Conservation (phyloP, 2,113 vertebrate species). For the Eurystomus gularis region DNA sequence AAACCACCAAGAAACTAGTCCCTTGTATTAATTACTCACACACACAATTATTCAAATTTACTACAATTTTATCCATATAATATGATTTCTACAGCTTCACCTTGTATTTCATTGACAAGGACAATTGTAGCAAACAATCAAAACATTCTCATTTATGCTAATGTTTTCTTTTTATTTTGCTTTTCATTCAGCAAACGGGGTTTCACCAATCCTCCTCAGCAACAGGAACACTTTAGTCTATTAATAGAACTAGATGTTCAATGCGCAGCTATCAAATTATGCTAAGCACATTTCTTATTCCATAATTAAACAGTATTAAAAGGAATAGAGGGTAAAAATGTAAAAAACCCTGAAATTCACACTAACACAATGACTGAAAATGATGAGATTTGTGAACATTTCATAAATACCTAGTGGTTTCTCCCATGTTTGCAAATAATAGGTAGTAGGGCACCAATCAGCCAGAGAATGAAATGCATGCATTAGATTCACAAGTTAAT, state of each 20-base stretch:
- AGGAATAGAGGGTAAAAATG: background rate
- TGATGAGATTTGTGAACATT: background rate
- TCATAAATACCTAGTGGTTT: background rate
- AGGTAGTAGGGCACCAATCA: background rate
- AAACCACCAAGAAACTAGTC: background rate
- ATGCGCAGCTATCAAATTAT: background rate
- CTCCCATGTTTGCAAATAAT: background rate
- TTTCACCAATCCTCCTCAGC: slow-evolving; percentile 18
- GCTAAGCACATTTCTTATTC: background rate
- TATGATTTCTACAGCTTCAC: slow-evolving; percentile 1
- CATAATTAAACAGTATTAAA: background rate
- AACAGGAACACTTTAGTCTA: slow-evolving; percentile 1
- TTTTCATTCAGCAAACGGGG: slow-evolving; percentile 15
- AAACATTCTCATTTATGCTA: background rate
- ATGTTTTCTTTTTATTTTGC: background rate
- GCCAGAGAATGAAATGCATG: background rate
- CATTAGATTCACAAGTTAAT: background rate
- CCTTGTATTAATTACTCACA: background rate
- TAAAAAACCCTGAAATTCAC: background rate
- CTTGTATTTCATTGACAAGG: background rate
- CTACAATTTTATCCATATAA: background rate
- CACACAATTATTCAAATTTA: background rate
- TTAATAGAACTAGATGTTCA: slow-evolving; percentile 22
- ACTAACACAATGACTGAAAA: background rate
- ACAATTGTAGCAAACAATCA: background rate